A percentile compares a stretch with the other conserved stretches of the same genome.
Evolutionary conservation across 2,797 vertebrate genomes (phyloP).

Genomic region (Chaetodon trifasciatus): DNA sequence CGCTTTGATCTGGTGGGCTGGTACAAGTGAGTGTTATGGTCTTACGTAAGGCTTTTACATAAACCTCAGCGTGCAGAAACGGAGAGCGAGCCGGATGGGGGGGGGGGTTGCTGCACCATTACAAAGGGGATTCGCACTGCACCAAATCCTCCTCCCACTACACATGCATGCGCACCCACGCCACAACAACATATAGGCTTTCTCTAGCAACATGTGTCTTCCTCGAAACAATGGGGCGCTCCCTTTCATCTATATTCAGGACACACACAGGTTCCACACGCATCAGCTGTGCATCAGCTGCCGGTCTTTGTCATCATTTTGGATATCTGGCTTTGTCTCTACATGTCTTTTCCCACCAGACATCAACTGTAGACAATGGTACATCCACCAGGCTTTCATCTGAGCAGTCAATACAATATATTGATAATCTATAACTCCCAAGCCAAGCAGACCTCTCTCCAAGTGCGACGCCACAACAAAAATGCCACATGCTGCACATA

Average conservation of each 20-base stretch:
- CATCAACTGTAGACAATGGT: conserved; percentile 49
- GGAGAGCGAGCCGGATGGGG: conserved; percentile 53
- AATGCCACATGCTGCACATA: conserved; percentile 36
- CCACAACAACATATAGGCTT: conserved; percentile 40
- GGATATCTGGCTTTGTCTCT: conserved; percentile 28
- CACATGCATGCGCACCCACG: conserved; percentile 56
- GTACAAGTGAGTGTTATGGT: conserved; percentile 76
- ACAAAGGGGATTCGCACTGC: conserved; percentile 84
- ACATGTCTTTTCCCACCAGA: conserved; percentile 10
- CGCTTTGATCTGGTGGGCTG: conserved; percentile 73
- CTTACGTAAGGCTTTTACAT: conserved; percentile 87
- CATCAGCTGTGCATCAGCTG: conserved; percentile 44
- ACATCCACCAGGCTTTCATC: conserved; percentile 48
- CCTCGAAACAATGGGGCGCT: conserved; percentile 27
- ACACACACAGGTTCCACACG: conserved; percentile 28
- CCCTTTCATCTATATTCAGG: conserved; percentile 54
- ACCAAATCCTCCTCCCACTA: conserved; percentile 80
- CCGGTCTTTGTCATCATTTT: conserved; percentile 37
- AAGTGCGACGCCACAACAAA: conserved; percentile 43
- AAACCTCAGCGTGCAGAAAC: conserved; percentile 75
- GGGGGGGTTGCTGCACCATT: conserved; percentile 73
- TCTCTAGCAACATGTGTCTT: conserved; percentile 54
- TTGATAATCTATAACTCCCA: conserved; percentile 56
- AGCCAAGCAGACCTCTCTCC: conserved; percentile 44
- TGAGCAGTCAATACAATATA: conserved; percentile 66